Evolutionary conservation across 2,797 vertebrate genomes (phyloP), one percentile per base, ranked within the genome.

Genomic region (Lophius americanus): DNA sequence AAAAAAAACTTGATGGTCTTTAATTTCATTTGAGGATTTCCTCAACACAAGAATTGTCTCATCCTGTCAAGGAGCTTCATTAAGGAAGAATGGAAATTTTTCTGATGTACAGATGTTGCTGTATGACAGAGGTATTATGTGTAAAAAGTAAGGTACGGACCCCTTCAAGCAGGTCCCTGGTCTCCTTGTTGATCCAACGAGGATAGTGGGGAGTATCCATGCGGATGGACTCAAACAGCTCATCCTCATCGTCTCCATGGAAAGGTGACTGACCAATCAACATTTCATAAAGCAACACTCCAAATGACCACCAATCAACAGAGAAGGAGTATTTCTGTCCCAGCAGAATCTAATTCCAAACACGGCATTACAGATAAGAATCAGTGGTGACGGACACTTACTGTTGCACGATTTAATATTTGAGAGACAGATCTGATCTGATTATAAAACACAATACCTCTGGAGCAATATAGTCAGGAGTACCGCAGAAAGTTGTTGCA

Each of bases 301-400:
- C 98, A 4, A 98, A 99, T 0, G 98, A 99, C 98, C 98, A 99
- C 98, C 98, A 99, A 94, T 99, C 98, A 51, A 99, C 98, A 0
- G 98, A 99, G 92, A 98, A 99, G 0, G 96, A 95, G 88, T 99
- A 99, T 67, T 95, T 93, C 82, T 96, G 92, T 37, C 97, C 97
- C 83, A 96, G 92, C 68, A 99, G 90, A 79, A 99, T 99, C 98
- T 99, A 66, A 54, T 9, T 38, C 13, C 23, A 47, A 76, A 63
- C 2, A 59, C 5, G 44, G 54, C 33, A 62, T 59, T 23, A 64
- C 33, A 42, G 56, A 48, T 51, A 4, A 35, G 2, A 43, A 54
- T 51, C 1, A 46, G 48, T 7, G 53, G 37, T 36, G 32, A 37
- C 9, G 38, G 9, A 53, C n/a, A 39, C 11, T 3, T 2, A 38